Conservation (phyloP, 2,888 invertebrate species). For the Macaria liturata region DNA sequence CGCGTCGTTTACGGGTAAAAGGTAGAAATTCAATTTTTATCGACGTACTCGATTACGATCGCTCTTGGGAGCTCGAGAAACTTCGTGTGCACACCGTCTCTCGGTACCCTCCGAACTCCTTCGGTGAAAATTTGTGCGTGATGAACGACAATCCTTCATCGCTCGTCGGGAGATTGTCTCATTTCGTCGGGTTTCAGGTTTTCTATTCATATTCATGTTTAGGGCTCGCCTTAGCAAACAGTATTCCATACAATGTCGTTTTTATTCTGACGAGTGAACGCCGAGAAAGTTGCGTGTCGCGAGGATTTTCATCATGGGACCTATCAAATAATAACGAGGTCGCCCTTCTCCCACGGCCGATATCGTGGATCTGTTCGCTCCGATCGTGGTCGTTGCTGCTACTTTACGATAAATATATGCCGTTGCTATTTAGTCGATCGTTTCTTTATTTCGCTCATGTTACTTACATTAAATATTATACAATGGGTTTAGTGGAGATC, state of each 20-base stretch:
- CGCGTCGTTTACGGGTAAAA: slow-evolving; percentile 61
- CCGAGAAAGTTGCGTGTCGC: slow-evolving; percentile 76
- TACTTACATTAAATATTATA: slow-evolving; percentile 43
- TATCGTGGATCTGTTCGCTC: slow-evolving; percentile 69
- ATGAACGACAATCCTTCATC: slow-evolving; percentile 70
- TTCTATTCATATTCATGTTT: slow-evolving; percentile 73
- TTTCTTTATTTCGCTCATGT: slow-evolving; percentile 53
- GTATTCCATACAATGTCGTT: slow-evolving; percentile 71
- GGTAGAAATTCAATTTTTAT: slow-evolving; percentile 71
- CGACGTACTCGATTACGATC: slow-evolving; percentile 58
- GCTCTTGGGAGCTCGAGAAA: slow-evolving; percentile 39
- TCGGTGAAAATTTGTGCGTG: slow-evolving; percentile 70
- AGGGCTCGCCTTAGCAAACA: slow-evolving; percentile 52
- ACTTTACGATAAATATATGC: slow-evolving; percentile 64
- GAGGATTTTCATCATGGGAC: slow-evolving; percentile 76
- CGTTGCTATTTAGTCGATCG: slow-evolving; percentile 59
- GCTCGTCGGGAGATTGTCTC: slow-evolving; percentile 68
- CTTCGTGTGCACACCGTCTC: slow-evolving; percentile 23
- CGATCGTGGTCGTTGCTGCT: slow-evolving; percentile 69
- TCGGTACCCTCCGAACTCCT: slow-evolving; percentile 36
- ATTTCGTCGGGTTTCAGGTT: slow-evolving; percentile 55
- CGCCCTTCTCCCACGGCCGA: slow-evolving; percentile 63
- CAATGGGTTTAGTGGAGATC: slow-evolving; percentile 39
- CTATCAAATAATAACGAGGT: slow-evolving; percentile 79
- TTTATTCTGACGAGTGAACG: slow-evolving; percentile 76